Evolutionary conservation across 1,140 invertebrate species (phyloP), one percentile per base, ranked within the genome.

Genomic region (Adelges cooleyi): DNA sequence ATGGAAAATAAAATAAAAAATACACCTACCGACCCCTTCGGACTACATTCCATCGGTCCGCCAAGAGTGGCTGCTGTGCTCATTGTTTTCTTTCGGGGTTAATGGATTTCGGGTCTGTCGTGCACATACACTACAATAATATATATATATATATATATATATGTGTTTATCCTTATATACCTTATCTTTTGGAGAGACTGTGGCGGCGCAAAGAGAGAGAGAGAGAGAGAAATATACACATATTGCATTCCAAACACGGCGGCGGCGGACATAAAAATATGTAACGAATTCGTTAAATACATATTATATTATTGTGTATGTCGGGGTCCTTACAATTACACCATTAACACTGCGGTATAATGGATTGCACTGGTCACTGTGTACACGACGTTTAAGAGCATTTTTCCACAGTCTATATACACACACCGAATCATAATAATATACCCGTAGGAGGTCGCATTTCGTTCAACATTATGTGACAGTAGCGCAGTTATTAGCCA

Each of bases 41-140:
- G 29, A 62, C 56, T 62, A 62, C 56, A 62, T 62, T 62, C 56
- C 56, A 20, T 48, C 40, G 40, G n/a, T 40, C 25, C 42, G 42
- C 27, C n/a, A 33, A 33, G 29, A 33, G 29, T 33, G 29, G 29
- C 29, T 33, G 29, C 29, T 33, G 42, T 46, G 42, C 56, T 62
- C 56, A 62, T 62, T 62, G 56, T 62, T 62, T 62, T 62, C 56
- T 62, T 48, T 62, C 56, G 56, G 56, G 56, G 56, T 62, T 62
- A 62, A 62, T 62, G 56, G 56, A 62, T 62, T 62, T 62, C 56
- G 56, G 56, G 56, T 48, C 42, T 25, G 56, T 23, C 42, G 42
- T 18, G n/a, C 25, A 44, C 40, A 44, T 6, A 33, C 29, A 6
- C 29, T 5, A 52, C 15, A 25, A 54, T 25, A 44, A 46, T 25